Evolutionary conservation across 2,888 invertebrate genomes (phyloP), one percentile per base, ranked within the genome.

Genomic region (Molanna angustata): DNA sequence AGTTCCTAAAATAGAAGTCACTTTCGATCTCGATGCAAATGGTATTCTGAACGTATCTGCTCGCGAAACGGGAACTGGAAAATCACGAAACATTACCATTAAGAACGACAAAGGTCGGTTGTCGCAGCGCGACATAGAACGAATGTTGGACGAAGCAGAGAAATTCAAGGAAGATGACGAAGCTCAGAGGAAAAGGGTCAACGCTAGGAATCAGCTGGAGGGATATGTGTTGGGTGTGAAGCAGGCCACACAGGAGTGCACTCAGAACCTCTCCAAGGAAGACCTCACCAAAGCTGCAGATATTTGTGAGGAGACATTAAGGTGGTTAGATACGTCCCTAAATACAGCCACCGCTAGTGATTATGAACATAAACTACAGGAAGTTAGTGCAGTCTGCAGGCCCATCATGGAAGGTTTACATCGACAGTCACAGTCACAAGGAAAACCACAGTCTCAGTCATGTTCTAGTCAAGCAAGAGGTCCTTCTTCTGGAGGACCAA

Each of bases 11-110:
- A 82, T 85, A 61, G 84, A 83, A 59, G 85, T 85, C 18, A 85
- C 86, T 27, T 88, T 88, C 66, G 87, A 88, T 65, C 67, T 88
- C 62, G 88, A 89, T 66, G 86, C 86, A 11, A 88, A 89, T 66
- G 88, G 88, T 40, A 88, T 89, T 61, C 71, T 90, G 57, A 92
- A 91, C 67, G 93, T 94, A 1, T 83, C 88, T 0, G 93, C 93
- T 16, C 81, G 84, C 57, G 83, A 83, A 58, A 80, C 80, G 68
- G 79, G 81, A 63, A 79, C 82, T 0, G 84, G 80, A 21, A 86
- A 85, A 59, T 82, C 80, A 55, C 86, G 84, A 68, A 85, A 85
- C 65, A 90, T 91, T 57, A 86, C 85, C 39, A 92, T 91, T 58
- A 87, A 86, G 66, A 91, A 90, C 71, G 88, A 91, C 72, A 88